Base-by-base conservation (phyloP, 1,140 invertebrate genomes). In the Achatina immaculata region DNA sequence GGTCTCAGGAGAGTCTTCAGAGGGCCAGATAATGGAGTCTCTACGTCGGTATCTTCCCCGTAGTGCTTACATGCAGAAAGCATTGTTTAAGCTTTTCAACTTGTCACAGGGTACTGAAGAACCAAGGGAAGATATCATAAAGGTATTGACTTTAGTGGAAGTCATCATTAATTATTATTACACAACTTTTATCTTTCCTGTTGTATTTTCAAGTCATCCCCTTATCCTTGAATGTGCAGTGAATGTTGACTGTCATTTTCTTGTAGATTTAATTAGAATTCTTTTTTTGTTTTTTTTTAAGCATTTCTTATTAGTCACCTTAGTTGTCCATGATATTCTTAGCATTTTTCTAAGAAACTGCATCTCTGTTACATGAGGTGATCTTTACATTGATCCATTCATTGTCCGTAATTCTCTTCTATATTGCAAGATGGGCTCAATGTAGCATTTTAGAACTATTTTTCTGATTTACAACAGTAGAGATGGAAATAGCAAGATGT, bases 31-130 rank as follows among this genome's bases (percentile, higher is more conserved):
- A 71, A 86, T 95, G 81, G 93, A 94, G 85, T 92, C 93, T 40
- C 91, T 96, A 21, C 92, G 92, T 85, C 92, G 93, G 77, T 95
- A 96, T 85, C 91, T 92, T 4, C 91, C 91, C 38, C 92, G 94
- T 68, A 91, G 93, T 45, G 90, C 93, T 71, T 95, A 94, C 86
- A 93, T 95, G 9, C 95, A 95, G 87, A 95, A 95, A 88, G 94
- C 94, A 79, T 88, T 95, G 16, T 95, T 94, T 90, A 94, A 94
- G 88, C 90, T 95, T 65, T 95, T 95, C 84, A 93, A 93, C 79
- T 90, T 95, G 45, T 95, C 94, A 24, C 93, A 93, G 36, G 92
- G 92, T 55, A 94, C 93, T 85, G 90, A 87, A 43, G 92, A 93
- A 81, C 92, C 93, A 11, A 92, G 94, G 82, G 92, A 94, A 42